A percentile compares a stretch with the other conserved stretches of the same genome.
These are phyloP conservation scores for Meloidogyne floridensis DNA, from an alignment of 1,140 invertebrate genomes.

Conservation along the genomic window DNA sequence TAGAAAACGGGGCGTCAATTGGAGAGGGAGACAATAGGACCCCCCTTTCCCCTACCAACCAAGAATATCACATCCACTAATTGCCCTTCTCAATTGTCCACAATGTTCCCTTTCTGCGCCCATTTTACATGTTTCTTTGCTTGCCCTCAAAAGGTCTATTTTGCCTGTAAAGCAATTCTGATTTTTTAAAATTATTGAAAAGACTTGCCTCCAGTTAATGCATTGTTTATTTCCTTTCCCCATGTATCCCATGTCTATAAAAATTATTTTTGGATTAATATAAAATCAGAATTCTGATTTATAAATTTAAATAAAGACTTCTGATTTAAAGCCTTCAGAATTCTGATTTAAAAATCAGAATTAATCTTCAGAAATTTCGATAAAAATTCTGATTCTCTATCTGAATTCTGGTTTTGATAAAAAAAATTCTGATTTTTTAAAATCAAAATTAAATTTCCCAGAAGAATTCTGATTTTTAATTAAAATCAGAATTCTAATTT, in stretches of 20 bases:
- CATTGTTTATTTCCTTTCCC: conserved; percentile 60
- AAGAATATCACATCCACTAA: conserved; percentile 61
- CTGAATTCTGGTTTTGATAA: too few relatives aligned
- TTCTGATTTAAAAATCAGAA: background rate
- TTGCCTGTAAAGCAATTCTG: conserved; percentile 34
- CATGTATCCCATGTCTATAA: conserved; percentile 59
- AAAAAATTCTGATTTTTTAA: background rate
- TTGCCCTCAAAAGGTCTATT: conserved; percentile 61
- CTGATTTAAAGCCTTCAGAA: too few relatives aligned
- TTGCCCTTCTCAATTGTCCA: conserved; percentile 53
- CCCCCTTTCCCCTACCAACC: conserved; percentile 9
- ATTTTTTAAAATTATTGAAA: background rate
- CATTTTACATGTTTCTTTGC: conserved; percentile 64
- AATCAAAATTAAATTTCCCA: background rate
- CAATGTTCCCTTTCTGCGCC: conserved; percentile 64
- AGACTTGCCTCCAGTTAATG: conserved; percentile 45
- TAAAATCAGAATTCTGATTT: background rate
- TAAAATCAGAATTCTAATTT: too few relatives aligned
- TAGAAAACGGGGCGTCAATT: background rate
- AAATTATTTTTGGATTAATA: too few relatives aligned
- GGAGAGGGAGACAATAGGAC: too few relatives aligned
- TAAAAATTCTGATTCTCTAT: too few relatives aligned
- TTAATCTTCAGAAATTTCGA: background rate
- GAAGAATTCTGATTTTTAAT: background rate
- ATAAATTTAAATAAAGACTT: too few relatives aligned